Base-by-base conservation (phyloP, 2,888 invertebrate genomes). In the Zonitis immaculata region DNA sequence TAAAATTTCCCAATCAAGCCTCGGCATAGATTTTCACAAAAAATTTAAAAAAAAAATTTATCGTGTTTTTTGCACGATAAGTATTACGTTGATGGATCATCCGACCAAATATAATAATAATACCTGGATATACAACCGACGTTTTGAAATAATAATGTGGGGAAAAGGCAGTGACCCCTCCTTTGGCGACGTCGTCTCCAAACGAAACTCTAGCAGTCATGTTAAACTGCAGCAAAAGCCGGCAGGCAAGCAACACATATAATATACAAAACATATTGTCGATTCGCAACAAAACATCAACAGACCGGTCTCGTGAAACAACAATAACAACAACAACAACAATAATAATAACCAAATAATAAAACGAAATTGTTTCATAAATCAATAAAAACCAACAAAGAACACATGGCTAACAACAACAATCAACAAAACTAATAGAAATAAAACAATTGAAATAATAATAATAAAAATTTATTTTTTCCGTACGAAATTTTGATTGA, bases 81-180 rank as follows among this genome's bases (percentile, higher is more conserved):
- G 7, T 39, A 27, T 44, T 47, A 54, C 51, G 50, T 52, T 52
- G 55, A 49, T 56, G 50, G 56, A 59, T 56, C 56, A 55, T 52
- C 49, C 56, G 59, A 54, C 42, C 35, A 25, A 11, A 11, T 32
- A 32, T 39, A 28, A n/a, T n/a, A n/a, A n/a, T n/a, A n/a, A n/a
- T n/a, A n/a, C 25, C 22, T 57, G 60, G 60, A 64, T 65, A 32
- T 32, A 32, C 32, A 62, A 56, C 57, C 63, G 64, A 65, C 60
- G 64, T 59, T 32, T 32, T 32, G 56, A 64, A 63, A 65, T 63
- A 63, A 63, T 52, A n/a, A n/a, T 51, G 53, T 54, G 54, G 51
- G 50, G 58, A 57, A 52, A 53, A 51, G 30, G 54, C 58, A 58
- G 25, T 54, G 58, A 58, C 58, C 58, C 55, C 52, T 46, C 53